Percentiles rank a stretch among this genome's conserved stretches.
phyloP scores from a whole-genome alignment of 2,113 vertebrate genomes.

The Vanacampus margaritifer region DNA sequence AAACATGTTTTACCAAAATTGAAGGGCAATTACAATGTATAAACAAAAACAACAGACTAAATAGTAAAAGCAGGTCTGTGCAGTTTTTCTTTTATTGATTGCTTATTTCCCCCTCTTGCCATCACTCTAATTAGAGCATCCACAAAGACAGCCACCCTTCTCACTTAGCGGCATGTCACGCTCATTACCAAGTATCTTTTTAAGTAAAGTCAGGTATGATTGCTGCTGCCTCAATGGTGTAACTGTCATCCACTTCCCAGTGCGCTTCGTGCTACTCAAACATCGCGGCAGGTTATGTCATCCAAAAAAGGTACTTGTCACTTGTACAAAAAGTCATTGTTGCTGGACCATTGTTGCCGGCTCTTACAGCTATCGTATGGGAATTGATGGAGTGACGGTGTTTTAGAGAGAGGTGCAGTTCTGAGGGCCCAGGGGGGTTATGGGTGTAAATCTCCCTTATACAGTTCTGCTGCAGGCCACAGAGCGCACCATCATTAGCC shows the following conservation, averaged over 20 bases:
- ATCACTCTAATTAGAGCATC: constrained; percentile 47
- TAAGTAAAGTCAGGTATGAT: constrained; percentile 47
- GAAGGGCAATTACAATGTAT: constrained; percentile 53
- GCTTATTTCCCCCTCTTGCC: constrained; percentile 21
- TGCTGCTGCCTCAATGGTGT: constrained; percentile 63
- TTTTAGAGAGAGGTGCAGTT: constrained; percentile 42
- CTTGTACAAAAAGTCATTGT: constrained; percentile 69
- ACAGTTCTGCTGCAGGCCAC: constrained; percentile 67
- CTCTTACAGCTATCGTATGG: constrained; percentile 63
- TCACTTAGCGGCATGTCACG: constrained; percentile 41
- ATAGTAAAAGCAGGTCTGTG: constrained; percentile 29
- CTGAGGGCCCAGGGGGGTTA: constrained; percentile 57
- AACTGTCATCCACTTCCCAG: constrained; percentile 61
- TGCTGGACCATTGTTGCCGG: constrained; percentile 64
- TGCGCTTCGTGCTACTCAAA: constrained; percentile 48
- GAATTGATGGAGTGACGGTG: constrained; percentile 67
- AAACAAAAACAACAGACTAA: constrained; percentile 48
- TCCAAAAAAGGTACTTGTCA: constrained; percentile 72
- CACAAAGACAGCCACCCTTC: constrained; percentile 34
- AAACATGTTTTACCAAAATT: constrained; percentile 32
- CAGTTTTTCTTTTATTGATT: constrained; percentile 31
- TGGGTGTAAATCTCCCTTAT: constrained; percentile 67
- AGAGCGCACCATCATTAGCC: constrained; percentile 66
- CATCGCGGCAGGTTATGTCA: constrained; percentile 62
- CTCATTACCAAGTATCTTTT: constrained; percentile 17